These are phyloP conservation scores for Trichogramma pretiosum DNA, from an alignment of 1,140 invertebrate species.

Conservation along the genomic window DNA sequence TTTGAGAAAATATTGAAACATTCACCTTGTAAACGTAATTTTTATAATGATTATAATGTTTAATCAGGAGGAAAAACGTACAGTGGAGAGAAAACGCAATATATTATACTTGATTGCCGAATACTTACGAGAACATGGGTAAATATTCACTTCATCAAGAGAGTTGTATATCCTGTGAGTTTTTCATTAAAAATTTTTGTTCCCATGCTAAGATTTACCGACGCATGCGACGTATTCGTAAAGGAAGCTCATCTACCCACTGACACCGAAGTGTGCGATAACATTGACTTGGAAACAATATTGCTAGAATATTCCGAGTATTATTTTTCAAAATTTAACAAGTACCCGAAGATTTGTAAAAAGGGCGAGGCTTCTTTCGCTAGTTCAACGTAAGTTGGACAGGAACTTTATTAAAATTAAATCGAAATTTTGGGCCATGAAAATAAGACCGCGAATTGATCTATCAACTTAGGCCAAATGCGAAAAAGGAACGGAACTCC, in stretches of 20 bases:
- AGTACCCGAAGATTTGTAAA: conserved; percentile 71
- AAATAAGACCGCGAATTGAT: no score
- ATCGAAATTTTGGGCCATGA: no score
- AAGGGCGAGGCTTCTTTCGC: conserved; percentile 35
- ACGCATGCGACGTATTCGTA: conserved; percentile 52
- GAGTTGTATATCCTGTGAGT: not conserved
- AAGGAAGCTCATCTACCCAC: conserved; percentile 61
- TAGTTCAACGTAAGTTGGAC: conserved; percentile 6
- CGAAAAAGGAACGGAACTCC: conserved; percentile 20
- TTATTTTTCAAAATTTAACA: conserved; percentile 76
- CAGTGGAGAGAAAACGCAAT: conserved; percentile 59
- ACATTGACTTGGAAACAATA: conserved; percentile 79
- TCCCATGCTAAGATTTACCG: conserved; percentile 42
- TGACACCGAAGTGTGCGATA: conserved; percentile 75
- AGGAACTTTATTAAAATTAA: no score
- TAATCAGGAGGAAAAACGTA: conserved; percentile 50
- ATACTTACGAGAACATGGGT: conserved; percentile 68
- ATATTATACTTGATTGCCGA: conserved; percentile 69
- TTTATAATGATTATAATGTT: no score
- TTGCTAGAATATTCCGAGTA: conserved; percentile 82
- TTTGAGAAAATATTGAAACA: no score
- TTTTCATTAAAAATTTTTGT: not conserved
- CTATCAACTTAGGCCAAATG: no score
- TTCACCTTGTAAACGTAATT: no score
- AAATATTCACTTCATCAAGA: conserved; percentile 22